Conservation (phyloP, 2,888 invertebrate species). For the Celastrina argiolus region DNA sequence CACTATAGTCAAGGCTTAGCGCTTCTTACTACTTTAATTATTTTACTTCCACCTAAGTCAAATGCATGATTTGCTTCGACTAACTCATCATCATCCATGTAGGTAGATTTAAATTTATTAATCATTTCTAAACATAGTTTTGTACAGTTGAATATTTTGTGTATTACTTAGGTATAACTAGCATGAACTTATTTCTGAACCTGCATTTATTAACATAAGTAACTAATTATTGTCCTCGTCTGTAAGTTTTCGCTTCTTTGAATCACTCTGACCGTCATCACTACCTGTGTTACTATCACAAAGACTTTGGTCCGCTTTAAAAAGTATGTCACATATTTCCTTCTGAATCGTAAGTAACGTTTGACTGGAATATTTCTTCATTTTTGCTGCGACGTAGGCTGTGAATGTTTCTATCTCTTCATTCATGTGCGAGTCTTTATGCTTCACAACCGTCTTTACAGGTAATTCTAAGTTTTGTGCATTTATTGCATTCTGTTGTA, state of each 20-base stretch:
- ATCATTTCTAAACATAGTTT: no score
- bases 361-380: conserved; percentile 45
- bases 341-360: conserved; percentile 47
- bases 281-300: conserved; percentile 26
- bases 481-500: background rate
- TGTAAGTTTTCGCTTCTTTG: conserved; percentile 13
- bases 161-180: no score
- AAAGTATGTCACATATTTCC: conserved; percentile 49
- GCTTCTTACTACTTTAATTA: no score
- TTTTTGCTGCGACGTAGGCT: conserved; percentile 46
- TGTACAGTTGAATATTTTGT: no score
- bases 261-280: background rate
- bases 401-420: conserved; percentile 47
- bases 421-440: conserved; percentile 33
- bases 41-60: no score
- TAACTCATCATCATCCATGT: no score
- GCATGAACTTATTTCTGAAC: no score
- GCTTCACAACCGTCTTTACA: conserved; percentile 21
- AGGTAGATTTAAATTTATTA: no score
- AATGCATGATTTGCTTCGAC: no score
- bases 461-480: background rate
- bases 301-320: conserved; percentile 45
- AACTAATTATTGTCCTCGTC: background rate
- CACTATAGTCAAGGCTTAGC: no score
- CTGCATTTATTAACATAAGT: no score